Conservation (phyloP, 2,888 invertebrate genomes). For the Hypomecis atomaria region DNA sequence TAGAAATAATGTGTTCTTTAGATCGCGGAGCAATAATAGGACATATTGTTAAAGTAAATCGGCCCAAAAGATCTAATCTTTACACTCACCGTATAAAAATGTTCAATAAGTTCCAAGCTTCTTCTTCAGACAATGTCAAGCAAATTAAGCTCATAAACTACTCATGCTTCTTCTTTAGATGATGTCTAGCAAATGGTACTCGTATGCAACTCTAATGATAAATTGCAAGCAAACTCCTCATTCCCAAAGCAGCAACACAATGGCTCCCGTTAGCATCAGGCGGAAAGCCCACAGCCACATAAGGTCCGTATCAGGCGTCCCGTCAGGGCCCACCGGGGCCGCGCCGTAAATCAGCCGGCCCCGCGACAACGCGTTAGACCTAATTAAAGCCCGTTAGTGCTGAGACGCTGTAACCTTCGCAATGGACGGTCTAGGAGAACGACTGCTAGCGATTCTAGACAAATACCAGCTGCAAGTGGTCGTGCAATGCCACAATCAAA, state of each 20-base stretch:
- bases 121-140: too few relatives aligned
- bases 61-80: too few relatives aligned
- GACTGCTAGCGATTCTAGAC: conserved; percentile 6
- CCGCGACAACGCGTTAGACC: conserved; percentile 64
- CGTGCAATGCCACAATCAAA: too few relatives aligned
- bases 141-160: too few relatives aligned
- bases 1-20: too few relatives aligned
- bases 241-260: conserved; percentile 24
- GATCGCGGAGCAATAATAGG: too few relatives aligned
- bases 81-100: too few relatives aligned
- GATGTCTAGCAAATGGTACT: neutral
- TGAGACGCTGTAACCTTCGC: conserved; percentile 52
- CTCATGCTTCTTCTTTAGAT: neutral
- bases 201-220: conserved; percentile 11
- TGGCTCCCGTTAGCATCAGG: conserved; percentile 33
- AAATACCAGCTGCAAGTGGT: neutral
- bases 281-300: conserved; percentile 25
- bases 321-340: conserved; percentile 36
- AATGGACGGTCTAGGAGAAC: conserved; percentile 17
- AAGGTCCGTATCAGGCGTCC: conserved; percentile 39
- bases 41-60: too few relatives aligned
- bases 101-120: too few relatives aligned
- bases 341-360: conserved; percentile 59
- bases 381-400: conserved; percentile 68
- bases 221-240: conserved; percentile 15